A percentile compares a stretch with the other conserved stretches of the same genome.
Conservation (phyloP, 2,888 invertebrate species). For the Leptopilina drosophilae region DNA sequence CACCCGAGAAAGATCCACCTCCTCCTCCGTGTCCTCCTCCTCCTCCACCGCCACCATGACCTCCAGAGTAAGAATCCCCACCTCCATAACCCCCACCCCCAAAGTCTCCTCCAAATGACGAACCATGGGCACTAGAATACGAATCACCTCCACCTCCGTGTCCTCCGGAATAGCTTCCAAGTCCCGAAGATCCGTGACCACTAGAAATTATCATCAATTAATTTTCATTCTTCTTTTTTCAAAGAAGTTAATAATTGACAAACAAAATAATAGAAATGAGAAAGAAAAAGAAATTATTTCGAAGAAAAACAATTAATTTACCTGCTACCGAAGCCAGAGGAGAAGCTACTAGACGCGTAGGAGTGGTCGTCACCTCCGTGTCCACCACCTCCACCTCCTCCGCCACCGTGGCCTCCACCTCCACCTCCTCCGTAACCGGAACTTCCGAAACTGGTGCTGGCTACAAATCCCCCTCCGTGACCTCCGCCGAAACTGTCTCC, state of each 20-base stretch:
- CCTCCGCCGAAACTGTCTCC: conserved; percentile 16
- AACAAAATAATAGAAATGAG: too few species aligned
- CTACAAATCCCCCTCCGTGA: conserved; percentile 39
- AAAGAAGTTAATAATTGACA: too few species aligned
- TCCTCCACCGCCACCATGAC: conserved; percentile 16
- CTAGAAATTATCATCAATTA: not conserved
- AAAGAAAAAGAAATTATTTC: too few species aligned
- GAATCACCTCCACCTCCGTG: conserved; percentile 44
- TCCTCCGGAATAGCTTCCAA: conserved; percentile 10
- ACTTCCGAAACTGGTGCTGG: conserved; percentile 45
- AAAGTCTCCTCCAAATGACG: conserved; percentile 20
- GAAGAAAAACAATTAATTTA: conserved; percentile 4
- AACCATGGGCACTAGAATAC: conserved; percentile 44
- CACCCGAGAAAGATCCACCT: not conserved
- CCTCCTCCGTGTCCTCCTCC: conserved; percentile 8
- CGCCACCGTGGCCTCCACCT: conserved; percentile 8
- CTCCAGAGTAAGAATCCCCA: conserved; percentile 1
- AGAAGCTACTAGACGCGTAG: conserved; percentile 37
- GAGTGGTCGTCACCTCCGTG: conserved; percentile 43
- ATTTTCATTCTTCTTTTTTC: too few species aligned
- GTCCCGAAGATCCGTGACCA: conserved; percentile 39
- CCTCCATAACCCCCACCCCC: not conserved
- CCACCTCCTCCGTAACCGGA: conserved; percentile 34
- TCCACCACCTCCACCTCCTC: conserved; percentile 27
- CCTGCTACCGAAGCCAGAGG: conserved; percentile 24